These are phyloP conservation scores for Oxystoma pomonae DNA, from an alignment of 2,888 invertebrate genomes.

Conservation along the genomic window DNA sequence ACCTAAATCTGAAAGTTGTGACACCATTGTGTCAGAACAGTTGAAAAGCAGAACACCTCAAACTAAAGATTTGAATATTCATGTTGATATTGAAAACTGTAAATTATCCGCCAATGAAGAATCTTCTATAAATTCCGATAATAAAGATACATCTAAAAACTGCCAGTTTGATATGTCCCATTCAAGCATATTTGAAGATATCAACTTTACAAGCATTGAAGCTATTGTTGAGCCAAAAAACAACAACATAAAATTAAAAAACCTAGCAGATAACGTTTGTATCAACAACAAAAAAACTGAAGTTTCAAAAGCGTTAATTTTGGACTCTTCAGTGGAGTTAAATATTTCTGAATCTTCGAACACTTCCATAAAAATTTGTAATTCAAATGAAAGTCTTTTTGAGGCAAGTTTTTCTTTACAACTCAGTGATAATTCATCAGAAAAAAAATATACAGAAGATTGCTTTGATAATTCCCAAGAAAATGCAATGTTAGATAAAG, in stretches of 20 bases:
- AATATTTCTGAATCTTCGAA: constrained; percentile 22
- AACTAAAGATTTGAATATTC: neutral
- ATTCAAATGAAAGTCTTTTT: constrained; percentile 37
- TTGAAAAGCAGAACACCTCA: too few species aligned
- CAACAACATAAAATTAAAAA: constrained; percentile 1
- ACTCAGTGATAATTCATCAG: constrained; percentile 20
- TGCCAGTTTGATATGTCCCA: constrained; percentile 15
- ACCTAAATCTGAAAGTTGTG: too few species aligned
- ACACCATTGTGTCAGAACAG: too few species aligned
- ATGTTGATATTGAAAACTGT: neutral
- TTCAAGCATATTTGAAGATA: constrained; percentile 18
- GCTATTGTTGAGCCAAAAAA: constrained; percentile 12
- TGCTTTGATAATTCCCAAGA: constrained; percentile 8
- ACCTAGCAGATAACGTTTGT: neutral
- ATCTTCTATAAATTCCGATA: neutral
- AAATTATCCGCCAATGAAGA: neutral
- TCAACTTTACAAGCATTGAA: constrained; percentile 23
- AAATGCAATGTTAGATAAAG: too few species aligned
- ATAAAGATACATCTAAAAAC: neutral
- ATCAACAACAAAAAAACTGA: neutral
- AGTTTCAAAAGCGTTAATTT: constrained; percentile 6
- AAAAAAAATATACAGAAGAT: constrained; percentile 7
- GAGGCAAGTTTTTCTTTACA: constrained; percentile 34
- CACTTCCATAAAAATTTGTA: constrained; percentile 11
- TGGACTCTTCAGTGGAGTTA: constrained; percentile 15